Conservation (phyloP, 2,113 vertebrate genomes). For the Etia nguti region DNA sequence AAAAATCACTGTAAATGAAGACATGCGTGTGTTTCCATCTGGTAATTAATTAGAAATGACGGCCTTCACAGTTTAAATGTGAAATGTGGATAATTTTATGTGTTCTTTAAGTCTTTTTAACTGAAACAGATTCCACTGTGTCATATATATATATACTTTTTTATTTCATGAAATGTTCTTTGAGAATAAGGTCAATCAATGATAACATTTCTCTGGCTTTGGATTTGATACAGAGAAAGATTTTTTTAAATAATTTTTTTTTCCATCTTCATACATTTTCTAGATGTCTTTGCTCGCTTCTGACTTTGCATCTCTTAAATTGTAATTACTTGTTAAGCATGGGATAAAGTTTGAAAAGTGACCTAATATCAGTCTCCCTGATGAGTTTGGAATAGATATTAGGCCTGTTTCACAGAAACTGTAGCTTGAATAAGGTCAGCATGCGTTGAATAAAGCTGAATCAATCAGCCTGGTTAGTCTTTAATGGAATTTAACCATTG, state of each 20-base stretch:
- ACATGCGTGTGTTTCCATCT: slow-evolving; percentile 44
- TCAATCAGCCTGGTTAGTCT: slow-evolving; percentile 69
- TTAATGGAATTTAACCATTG: slow-evolving; percentile 63
- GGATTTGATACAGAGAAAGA: neutral
- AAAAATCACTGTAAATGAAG: slow-evolving; percentile 51
- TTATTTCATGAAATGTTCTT: neutral
- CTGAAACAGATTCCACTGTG: neutral
- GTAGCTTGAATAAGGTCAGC: slow-evolving; percentile 47
- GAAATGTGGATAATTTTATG: slow-evolving; percentile 35
- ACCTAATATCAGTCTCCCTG: slow-evolving; percentile 53
- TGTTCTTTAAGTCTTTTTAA: neutral
- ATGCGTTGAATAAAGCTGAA: slow-evolving; percentile 67
- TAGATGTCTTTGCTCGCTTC: neutral
- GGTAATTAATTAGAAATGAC: slow-evolving; percentile 59
- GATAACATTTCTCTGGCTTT: neutral
- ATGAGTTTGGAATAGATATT: slow-evolving; percentile 57
- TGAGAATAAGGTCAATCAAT: neutral
- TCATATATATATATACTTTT: neutral
- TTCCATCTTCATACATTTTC: slow-evolving; percentile 1
- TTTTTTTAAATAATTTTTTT: neutral
- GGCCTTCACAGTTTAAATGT: slow-evolving; percentile 41
- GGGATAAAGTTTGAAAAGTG: slow-evolving; percentile 44
- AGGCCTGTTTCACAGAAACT: slow-evolving; percentile 46
- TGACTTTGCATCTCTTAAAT: slow-evolving; percentile 34
- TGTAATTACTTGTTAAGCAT: slow-evolving; percentile 51